phyloP scores from a whole-genome alignment of 2,888 invertebrate genomes.

The Melipona bicolor region DNA sequence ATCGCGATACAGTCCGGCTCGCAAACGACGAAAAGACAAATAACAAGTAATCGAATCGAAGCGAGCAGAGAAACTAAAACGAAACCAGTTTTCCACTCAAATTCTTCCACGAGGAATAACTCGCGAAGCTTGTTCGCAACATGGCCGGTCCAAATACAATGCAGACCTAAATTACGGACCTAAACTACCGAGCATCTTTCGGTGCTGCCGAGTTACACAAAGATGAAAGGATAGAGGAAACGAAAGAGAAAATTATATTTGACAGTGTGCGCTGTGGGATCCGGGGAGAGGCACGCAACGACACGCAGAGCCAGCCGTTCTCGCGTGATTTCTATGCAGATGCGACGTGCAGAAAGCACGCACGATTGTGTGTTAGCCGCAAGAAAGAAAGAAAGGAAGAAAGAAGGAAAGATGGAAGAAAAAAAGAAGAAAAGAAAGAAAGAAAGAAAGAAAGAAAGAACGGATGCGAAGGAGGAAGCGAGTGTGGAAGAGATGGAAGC shows the following conservation, averaged over 20 bases:
- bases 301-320: slow-evolving; percentile 15
- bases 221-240: background rate
- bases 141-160: background rate
- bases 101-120: background rate
- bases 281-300: slow-evolving; percentile 27
- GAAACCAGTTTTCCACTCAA: too few relatives aligned
- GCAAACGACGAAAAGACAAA: slow-evolving; percentile 4
- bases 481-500: slow-evolving; percentile 54
- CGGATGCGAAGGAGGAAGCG: slow-evolving; percentile 53
- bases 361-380: background rate
- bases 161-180: background rate
- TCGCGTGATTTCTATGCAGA: slow-evolving; percentile 59
- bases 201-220: slow-evolving; percentile 42
- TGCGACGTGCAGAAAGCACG: slow-evolving; percentile 39
- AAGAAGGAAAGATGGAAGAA: too few relatives aligned
- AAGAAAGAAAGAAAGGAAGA: slow-evolving; percentile 40
- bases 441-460: slow-evolving; percentile 41
- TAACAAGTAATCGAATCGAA: background rate
- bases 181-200: background rate
- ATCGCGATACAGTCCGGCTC: background rate
- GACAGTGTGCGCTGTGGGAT: slow-evolving; percentile 16
- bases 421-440: slow-evolving; percentile 27
- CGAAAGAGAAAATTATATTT: slow-evolving; percentile 23
- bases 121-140: background rate
- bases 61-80: too few relatives aligned